Base-by-base conservation (phyloP, 2,888 invertebrate genomes). In the Hartigia nigra region DNA sequence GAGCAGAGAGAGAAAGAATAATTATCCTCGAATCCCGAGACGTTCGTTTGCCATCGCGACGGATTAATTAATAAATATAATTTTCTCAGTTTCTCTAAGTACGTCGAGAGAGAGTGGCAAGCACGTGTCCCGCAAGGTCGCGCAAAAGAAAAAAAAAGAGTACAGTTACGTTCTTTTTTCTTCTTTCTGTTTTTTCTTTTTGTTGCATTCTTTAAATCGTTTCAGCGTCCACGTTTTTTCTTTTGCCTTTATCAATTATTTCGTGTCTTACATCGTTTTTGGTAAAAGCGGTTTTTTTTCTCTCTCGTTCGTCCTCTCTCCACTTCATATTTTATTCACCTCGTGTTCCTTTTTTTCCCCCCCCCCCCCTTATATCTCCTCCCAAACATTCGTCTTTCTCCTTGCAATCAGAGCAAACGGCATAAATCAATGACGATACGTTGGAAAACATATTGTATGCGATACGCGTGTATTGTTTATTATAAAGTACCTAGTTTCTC, bases 391-490 rank as follows among this genome's bases (percentile, higher is more conserved):
- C 31, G 31, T 72, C 12, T 23, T 31, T 31, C 14, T 32, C 31
- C 72, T 72, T 12, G 84, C 81, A 81, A 82, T 81, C 76, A 84
- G 84, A 83, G 86, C 86, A 88, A 91, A 91, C 89, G 90, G 89
- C 91, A 91, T 91, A 91, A 91, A 91, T 89, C 90, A 90, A 88
- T 89, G 86, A 88, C 87, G 85, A 88, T 87, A 87, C 87, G 85
- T 74, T 87, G 89, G 87, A 89, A 55, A 90, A 88, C 87, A 86
- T 88, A 88, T 55, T 90, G 88, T 88, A 89, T 86, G 86, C 87
- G 87, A 88, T 90, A 90, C 89, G 88, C 89, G 87, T 87, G 87
- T 90, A 90, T 87, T 87, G 87, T 90, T 89, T 89, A 89, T 88
- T 86, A 89, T 89, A 90, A 90, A 89, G 88, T 90, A 91, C 85